Evolutionary conservation across 2,797 vertebrate species (phyloP), one percentile per base, ranked within the genome.

Genomic region (Fundulus diaphanus): DNA sequence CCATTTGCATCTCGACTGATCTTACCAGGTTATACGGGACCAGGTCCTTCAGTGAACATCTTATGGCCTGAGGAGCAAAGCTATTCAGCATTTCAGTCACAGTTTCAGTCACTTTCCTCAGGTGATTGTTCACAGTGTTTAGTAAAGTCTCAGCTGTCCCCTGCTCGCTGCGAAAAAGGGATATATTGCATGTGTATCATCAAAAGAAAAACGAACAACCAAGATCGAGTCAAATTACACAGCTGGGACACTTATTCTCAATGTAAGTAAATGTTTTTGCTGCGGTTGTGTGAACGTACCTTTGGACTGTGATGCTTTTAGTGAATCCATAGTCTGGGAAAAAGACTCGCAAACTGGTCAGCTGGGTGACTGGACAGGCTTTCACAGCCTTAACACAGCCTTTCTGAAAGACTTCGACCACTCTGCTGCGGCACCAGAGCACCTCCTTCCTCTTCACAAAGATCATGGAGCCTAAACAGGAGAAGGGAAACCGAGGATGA

Each of bases 31-130:
- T 85, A 40, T 90, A 87, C 3, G 95, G 95, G 40, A 95, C 85
- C 29, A 96, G 88, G 82, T 94, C 91, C 76, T 94, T 95, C 6
- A 96, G 89, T n/a, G 94, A 93, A 85, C 95, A 96, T 78, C 87
- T 93, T 80, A 95, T 70, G 29, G 93, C 95, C 78, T 87, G 90
- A 72, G 92, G 88, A 74, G 84, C 37, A 87, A 92, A 88, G 29
- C 18, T 7, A 11, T 24, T 5, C 68, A 95, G 83, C 29, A 90
- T 87, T 6, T 33, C 6, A 0, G 78, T 81, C 24, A 70, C 20
- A 0, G 2, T 3, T 3, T 68, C 46, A 22, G 70, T 49, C 33
- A 88, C 74, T 83, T 87, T 93, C 77, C 93, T 92, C 71, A 95
- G 59, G 22, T 84, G 83, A 12, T 74, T 73, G 78, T 92, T 94